Base-by-base conservation (phyloP, 2,113 vertebrate species). In the Odontophorus gujanensis region DNA sequence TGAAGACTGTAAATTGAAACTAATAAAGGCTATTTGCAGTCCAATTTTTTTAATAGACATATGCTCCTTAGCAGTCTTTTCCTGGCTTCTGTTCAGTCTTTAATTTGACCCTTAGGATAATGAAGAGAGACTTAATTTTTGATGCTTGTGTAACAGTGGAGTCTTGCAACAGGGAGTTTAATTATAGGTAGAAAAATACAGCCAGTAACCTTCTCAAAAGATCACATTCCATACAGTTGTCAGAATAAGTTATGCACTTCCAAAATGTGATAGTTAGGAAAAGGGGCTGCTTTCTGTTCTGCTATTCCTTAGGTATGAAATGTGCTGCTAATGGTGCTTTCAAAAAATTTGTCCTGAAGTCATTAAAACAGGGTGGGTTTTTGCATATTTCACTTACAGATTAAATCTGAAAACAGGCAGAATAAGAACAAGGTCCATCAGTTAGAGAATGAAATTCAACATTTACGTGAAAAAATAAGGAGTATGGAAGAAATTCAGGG, bases 401-500 rank as follows among this genome's bases (percentile, higher is more conserved):
- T 98, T 93, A 97, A 97, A 96, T 94, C 96, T 84, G 97, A 98
- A 95, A 98, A 97, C 81, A 94, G 47, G 36, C 96, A 97, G 66
- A 96, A 97, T 43, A 96, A 97, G 89, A 97, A 96, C 75, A 97
- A 96, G 67, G 88, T 98, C 28, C 97, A 81, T 40, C 97, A 98
- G 43, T 74, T 98, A 38, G 97, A 98, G 95, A 97, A 97, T 45
- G 97, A 98, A 97, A 97, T 98, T 51, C 94, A 95, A 9, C 83
- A 42, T 73, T 92, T 98, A 32, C 96, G 93, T 92, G 97, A 95
- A 72, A 98, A 98, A 96, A 93, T 99, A 45, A 98, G 98, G 90
- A 97, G 95, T 80, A 97, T 97, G 92, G 97, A 98, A 75, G 97
- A 98, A 87, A 97, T 98, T 80, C 98, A 98, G 85, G 96, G 97